A percentile compares a stretch with the other conserved stretches of the same genome.
Conservation (phyloP, 2,888 invertebrate genomes). For the Phyllotreta cruciferae region DNA sequence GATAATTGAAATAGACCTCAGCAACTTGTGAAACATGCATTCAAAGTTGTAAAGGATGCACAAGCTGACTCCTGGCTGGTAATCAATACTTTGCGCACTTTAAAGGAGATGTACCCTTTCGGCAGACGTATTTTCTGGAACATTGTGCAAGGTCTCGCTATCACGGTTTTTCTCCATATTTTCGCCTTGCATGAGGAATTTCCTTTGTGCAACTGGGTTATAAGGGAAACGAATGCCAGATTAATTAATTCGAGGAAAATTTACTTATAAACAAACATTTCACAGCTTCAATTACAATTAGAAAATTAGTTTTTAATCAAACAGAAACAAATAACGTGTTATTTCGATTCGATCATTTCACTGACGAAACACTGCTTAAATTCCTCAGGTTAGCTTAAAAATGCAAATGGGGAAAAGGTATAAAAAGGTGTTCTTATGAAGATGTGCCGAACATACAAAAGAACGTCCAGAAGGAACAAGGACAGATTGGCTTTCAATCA, state of each 20-base stretch:
- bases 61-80: constrained; percentile 39
- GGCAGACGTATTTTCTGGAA: constrained; percentile 1
- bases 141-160: neutral
- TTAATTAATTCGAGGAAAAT: too few species aligned
- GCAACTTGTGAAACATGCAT: constrained; percentile 29
- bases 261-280: too few species aligned
- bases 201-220: too few species aligned
- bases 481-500: constrained; percentile 47
- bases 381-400: constrained; percentile 2
- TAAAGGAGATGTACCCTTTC: constrained; percentile 51
- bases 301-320: neutral
- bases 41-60: constrained; percentile 49
- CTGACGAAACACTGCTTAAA: neutral
- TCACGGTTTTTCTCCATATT: neutral
- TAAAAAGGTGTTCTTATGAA: constrained; percentile 53
- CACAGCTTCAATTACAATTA: too few species aligned
- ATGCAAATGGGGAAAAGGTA: constrained; percentile 10
- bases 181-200: too few species aligned
- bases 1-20: constrained; percentile 14
- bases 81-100: constrained; percentile 58
- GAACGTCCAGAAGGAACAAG: constrained; percentile 60
- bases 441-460: constrained; percentile 60
- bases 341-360: neutral
- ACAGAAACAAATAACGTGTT: constrained; percentile 3
- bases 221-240: too few species aligned